Evolutionary conservation across 2,888 invertebrate genomes (phyloP).

Genomic region (Chymomyza amoena): DNA sequence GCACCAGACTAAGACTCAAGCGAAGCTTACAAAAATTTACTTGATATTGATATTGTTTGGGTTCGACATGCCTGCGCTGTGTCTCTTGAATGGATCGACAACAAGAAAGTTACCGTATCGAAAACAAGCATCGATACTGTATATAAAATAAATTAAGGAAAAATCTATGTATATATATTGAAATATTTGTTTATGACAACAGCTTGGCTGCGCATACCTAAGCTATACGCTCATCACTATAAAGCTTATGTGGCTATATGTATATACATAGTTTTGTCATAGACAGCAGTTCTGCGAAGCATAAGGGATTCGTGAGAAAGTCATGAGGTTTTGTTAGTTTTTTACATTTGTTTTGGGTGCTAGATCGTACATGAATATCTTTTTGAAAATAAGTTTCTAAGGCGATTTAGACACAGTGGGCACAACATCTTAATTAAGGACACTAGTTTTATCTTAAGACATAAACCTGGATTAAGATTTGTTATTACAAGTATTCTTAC

Average conservation of each 20-base stretch:
- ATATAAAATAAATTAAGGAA: background rate
- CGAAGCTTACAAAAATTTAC: background rate
- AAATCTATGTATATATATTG: background rate
- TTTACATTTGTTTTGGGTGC: too few species aligned
- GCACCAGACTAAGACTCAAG: background rate
- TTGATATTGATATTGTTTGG: background rate
- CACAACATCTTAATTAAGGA: too few species aligned
- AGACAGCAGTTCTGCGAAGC: background rate
- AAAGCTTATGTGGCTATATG: background rate
- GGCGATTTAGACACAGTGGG: too few species aligned
- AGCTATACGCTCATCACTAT: background rate
- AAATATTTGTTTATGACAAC: background rate
- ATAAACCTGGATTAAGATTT: too few species aligned
- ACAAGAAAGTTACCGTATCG: background rate
- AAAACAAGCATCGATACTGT: background rate
- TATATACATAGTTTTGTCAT: background rate
- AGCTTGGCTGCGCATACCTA: background rate
- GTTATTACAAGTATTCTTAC: too few species aligned
- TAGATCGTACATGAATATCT: too few species aligned
- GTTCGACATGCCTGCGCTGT: background rate
- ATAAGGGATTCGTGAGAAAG: background rate
- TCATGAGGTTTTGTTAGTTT: background rate
- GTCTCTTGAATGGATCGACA: background rate
- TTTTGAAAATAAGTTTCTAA: too few species aligned
- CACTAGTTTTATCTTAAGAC: too few species aligned